Base-by-base conservation (phyloP, 2,888 invertebrate species). In the Argynnis bischoffii region DNA sequence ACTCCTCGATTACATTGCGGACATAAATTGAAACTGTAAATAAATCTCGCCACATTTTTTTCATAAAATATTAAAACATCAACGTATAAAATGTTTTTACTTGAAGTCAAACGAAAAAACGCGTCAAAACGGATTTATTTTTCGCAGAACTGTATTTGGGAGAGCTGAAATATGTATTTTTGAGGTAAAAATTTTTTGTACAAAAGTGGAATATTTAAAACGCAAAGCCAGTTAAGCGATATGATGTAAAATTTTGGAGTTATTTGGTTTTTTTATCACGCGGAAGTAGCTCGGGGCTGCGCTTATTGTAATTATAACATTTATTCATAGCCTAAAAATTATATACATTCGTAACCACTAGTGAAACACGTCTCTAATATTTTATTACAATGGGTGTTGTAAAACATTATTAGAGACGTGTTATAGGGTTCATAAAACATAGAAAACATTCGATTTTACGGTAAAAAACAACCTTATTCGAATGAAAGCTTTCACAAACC, bases 21-120 rank as follows among this genome's bases (percentile, higher is more conserved):
- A 35, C 35, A 18, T 50, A 60, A 61, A 51, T 51, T 61, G 61
- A 61, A 61, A 51, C 61, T 61, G 51, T 61, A 61, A 61, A 61
- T 61, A 35, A 35, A 61, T 35, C 31, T 61, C 50, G 50, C 51
- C 41, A 61, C 51, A 61, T 51, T 51, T 13, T 48, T 59, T 26
- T 3, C n/a, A 31, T 48, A 47, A 48, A 26, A 26, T 59, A n/a
- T 47, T 14, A 41, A 56, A 16, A 61, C 14, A 51, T 51, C 8
- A 31, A 15, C 13, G 48, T n/a, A 6, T 13, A 61, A 51, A 51
- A 61, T 51, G 50, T 61, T 61, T 61, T 61, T 15, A 14, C 41
- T 61, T 35, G 26, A 59, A 59, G 26, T 26, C 50, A 51, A 60
- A 35, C 31, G 50, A 35, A 51, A 60, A 51, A 51, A 51, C 18